phyloP scores from a whole-genome alignment of 2,888 invertebrate genomes.

The Pachydiplax longipennis region DNA sequence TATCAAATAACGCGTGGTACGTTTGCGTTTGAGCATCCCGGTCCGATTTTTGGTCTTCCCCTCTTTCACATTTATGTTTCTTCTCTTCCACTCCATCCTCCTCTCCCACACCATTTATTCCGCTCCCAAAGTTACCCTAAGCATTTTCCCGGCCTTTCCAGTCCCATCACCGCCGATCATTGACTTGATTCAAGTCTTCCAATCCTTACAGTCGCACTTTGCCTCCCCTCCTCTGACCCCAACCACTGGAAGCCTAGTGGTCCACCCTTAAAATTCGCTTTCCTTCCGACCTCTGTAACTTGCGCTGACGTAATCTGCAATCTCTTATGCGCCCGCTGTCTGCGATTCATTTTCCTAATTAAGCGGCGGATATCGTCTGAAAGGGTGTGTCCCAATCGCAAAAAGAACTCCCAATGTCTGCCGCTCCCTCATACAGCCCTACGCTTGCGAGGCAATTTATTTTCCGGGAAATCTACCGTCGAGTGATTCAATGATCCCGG shows the following conservation, averaged over 20 bases:
- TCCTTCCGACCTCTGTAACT: background rate
- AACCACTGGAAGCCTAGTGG: background rate
- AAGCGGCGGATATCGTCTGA: background rate
- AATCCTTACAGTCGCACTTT: background rate
- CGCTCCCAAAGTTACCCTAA: background rate
- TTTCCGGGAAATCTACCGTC: background rate
- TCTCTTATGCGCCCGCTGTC: background rate
- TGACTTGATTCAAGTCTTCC: background rate
- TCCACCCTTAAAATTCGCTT: background rate
- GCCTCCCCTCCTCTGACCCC: background rate
- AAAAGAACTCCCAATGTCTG: background rate
- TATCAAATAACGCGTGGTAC: too few species aligned
- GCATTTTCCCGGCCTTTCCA: background rate
- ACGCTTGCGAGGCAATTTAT: background rate
- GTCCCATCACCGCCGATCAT: background rate
- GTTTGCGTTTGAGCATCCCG: too few species aligned
- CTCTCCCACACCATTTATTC: background rate
- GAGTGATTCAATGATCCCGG: slow-evolving; percentile 27
- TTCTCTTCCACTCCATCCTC: background rate
- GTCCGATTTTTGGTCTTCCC: background rate
- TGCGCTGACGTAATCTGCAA: background rate
- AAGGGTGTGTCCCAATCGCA: background rate
- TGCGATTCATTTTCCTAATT: background rate
- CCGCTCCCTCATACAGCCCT: background rate
- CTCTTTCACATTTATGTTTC: background rate